Evolutionary conservation across 2,888 invertebrate genomes (phyloP), one percentile per base, ranked within the genome.

Genomic region (Tetramorium bicarinatum): DNA sequence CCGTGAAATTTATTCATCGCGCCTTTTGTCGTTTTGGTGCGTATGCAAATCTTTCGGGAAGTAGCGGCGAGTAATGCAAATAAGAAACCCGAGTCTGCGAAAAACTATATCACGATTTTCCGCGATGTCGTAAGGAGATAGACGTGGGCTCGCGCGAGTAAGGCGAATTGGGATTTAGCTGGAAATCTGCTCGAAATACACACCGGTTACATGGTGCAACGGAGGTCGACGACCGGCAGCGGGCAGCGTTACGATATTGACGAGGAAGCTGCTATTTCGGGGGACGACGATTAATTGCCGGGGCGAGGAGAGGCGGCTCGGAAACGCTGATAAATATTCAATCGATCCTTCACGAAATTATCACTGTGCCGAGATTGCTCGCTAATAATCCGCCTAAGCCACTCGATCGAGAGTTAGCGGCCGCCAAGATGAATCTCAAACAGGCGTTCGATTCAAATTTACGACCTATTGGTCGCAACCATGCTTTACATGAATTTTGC

Each of bases 201-300:
- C 79, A 83, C 79, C 84, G 56, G 82, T 66, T 72, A 67, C 67
- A 72, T 34, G 61, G 72, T 41, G 71, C 15, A 56, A 49, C 54
- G 54, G 41, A 67, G 88, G 83, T 64, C 90, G 84, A 76, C 82
- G 89, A 86, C 90, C 89, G 80, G 49, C 81, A 67, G n/a, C 56
- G 29, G 34, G 15, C n/a, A 81, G 47, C 61, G 85, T 90, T 90
- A 83, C 87, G 88, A 88, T 90, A 89, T 90, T 84, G 87, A 88
- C 85, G 87, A 75, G 87, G 71, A 87, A 85, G 75, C 69, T 54
- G 88, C 85, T 90, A 90, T 90, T 90, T 90, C 80, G 79, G 85
- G 76, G 84, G 41, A 67, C 59, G 85, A 62, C 54, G 86, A 74
- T 82, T 86, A 90, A 90, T 90, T 87, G 83, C 75, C 49, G 72